Conservation (phyloP, 2,797 vertebrate species). For the Ataeniobius toweri region DNA sequence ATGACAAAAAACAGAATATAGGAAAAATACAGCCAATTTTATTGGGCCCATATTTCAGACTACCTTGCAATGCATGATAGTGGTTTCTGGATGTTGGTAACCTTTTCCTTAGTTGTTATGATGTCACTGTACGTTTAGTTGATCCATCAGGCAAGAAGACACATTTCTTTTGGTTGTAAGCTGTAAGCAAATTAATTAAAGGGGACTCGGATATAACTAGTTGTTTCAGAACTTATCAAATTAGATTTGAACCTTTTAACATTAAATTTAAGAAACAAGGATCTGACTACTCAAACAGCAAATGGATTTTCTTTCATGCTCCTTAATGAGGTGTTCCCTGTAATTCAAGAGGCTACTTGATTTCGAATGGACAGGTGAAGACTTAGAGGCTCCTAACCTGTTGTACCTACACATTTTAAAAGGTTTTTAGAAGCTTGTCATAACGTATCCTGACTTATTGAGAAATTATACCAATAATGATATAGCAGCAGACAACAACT, state of each 20-base stretch:
- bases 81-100: too few relatives aligned
- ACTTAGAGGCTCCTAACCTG: not conserved
- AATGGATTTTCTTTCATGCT: not conserved
- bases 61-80: too few relatives aligned
- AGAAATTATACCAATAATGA: not conserved
- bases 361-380: not conserved
- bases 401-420: not conserved
- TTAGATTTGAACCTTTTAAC: not conserved
- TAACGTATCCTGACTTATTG: not conserved
- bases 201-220: not conserved
- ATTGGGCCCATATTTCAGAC: too few relatives aligned
- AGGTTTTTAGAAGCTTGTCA: not conserved
- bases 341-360: not conserved
- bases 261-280: not conserved
- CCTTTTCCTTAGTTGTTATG: not conserved
- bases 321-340: not conserved
- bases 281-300: not conserved
- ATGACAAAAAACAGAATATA: not conserved
- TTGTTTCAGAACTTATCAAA: not conserved
- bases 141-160: not conserved
- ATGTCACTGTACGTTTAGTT: not conserved
- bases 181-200: not conserved
- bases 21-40: not conserved
- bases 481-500: constrained; percentile 20
- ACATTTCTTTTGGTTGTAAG: not conserved